phyloP scores from a whole-genome alignment of 2,797 vertebrate genomes.

The Ceryle rudis region DNA sequence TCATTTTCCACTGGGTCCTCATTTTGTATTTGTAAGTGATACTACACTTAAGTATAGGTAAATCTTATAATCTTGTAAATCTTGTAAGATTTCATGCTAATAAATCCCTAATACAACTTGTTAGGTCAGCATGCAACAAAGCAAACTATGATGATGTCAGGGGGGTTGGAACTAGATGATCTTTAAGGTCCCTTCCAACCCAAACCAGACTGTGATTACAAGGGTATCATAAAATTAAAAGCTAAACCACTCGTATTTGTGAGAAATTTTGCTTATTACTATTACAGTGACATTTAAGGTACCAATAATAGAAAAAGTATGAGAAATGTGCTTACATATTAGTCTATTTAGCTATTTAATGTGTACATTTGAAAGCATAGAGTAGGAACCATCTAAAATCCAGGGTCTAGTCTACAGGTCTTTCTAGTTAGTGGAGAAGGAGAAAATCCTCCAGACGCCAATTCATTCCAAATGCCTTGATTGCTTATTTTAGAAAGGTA shows the following conservation, averaged over 20 bases:
- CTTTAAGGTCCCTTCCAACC: neutral
- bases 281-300: neutral
- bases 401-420: neutral
- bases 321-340: neutral
- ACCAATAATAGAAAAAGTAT: neutral
- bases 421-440: neutral
- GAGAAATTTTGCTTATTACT: neutral
- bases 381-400: neutral
- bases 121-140: neutral
- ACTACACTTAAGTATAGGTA: neutral
- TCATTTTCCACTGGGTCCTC: neutral
- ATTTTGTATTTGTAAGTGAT: neutral
- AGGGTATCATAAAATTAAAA: neutral
- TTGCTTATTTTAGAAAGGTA: conserved; percentile 36
- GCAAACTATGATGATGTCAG: neutral
- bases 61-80: neutral
- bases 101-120: neutral
- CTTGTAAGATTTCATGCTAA: neutral
- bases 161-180: neutral
- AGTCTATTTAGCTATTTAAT: neutral
- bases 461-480: neutral
- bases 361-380: neutral
- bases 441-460: neutral
- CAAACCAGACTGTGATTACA: neutral
- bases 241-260: neutral